Percentiles rank a stretch among this genome's conserved stretches.
Conservation (phyloP, 2,888 invertebrate genomes). For the Argyresthia albistria region DNA sequence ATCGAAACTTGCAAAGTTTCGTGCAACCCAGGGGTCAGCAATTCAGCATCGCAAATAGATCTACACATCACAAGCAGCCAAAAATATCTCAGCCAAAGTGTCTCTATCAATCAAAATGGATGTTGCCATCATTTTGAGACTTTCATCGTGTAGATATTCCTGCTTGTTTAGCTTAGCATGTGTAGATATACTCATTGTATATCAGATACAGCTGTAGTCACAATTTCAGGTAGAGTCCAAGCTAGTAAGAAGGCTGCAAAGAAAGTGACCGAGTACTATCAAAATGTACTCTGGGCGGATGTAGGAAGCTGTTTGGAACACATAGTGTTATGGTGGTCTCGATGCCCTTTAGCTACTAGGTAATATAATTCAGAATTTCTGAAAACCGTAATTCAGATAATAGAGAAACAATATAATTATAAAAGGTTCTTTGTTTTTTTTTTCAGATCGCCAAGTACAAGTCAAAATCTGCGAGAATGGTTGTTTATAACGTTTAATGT, state of each 20-base stretch:
- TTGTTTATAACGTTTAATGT: conserved; percentile 71
- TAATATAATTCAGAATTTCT: conserved; percentile 15
- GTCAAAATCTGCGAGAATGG: conserved; percentile 78
- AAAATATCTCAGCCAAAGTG: no score
- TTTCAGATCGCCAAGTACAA: conserved; percentile 71
- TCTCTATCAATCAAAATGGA: not conserved
- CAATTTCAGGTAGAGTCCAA: conserved; percentile 66
- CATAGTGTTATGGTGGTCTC: conserved; percentile 88
- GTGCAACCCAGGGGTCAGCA: no score
- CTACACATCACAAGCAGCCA: no score
- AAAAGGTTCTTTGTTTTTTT: conserved; percentile 1
- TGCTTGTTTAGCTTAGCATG: not conserved
- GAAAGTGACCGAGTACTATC: conserved; percentile 79
- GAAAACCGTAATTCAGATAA: no score
- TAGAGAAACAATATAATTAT: conserved; percentile 3
- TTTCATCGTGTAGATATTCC: no score
- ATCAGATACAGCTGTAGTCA: no score
- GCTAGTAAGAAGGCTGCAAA: conserved; percentile 73
- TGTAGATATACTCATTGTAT: no score
- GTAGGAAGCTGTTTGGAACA: conserved; percentile 87
- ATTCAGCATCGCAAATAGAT: no score
- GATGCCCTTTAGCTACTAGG: conserved; percentile 78
- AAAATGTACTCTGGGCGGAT: conserved; percentile 84
- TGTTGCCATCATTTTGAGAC: no score
- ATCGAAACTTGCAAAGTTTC: no score